These are phyloP conservation scores for Actinostola sp. DNA, from an alignment of 92 coral and sea anemone genomes.

Conservation along the genomic window DNA sequence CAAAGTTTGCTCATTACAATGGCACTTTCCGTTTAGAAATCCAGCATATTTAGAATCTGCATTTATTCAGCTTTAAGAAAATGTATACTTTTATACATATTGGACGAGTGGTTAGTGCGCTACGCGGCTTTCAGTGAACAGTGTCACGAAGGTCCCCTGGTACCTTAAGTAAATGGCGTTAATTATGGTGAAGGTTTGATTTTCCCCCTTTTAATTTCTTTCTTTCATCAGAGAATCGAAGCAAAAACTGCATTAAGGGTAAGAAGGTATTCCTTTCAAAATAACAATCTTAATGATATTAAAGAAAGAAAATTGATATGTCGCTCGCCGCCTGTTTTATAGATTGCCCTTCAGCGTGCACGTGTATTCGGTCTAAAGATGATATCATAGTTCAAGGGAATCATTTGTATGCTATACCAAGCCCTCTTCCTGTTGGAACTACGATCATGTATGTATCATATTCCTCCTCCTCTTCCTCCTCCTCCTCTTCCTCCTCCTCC, in stretches of 20 bases:
- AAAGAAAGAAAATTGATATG: not conserved
- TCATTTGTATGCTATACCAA: constrained; percentile 25
- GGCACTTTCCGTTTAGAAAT: too few species aligned
- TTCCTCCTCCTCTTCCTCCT: not conserved
- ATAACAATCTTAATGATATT: not conserved
- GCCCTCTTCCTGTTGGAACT: constrained; percentile 8
- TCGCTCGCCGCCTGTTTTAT: not conserved
- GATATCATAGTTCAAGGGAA: constrained; percentile 4
- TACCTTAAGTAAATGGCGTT: not conserved
- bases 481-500: not conserved
- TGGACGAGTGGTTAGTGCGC: too few species aligned
- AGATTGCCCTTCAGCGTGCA: constrained; percentile 43
- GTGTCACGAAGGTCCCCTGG: too few species aligned
- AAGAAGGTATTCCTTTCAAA: not conserved
- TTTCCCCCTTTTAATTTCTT: not conserved
- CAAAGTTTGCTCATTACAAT: too few species aligned
- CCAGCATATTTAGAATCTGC: too few species aligned
- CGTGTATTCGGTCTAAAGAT: constrained; percentile 2
- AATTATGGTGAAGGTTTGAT: not conserved
- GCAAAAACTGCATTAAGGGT: constrained; percentile 19
- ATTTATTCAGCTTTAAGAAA: too few species aligned
- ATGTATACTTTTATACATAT: too few species aligned
- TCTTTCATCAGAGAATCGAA: not conserved
- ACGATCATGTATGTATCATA: constrained; percentile 22
- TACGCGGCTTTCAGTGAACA: too few species aligned